These are phyloP conservation scores for Brachionus angularis DNA, from an alignment of 1,140 invertebrate genomes.

Conservation along the genomic window DNA sequence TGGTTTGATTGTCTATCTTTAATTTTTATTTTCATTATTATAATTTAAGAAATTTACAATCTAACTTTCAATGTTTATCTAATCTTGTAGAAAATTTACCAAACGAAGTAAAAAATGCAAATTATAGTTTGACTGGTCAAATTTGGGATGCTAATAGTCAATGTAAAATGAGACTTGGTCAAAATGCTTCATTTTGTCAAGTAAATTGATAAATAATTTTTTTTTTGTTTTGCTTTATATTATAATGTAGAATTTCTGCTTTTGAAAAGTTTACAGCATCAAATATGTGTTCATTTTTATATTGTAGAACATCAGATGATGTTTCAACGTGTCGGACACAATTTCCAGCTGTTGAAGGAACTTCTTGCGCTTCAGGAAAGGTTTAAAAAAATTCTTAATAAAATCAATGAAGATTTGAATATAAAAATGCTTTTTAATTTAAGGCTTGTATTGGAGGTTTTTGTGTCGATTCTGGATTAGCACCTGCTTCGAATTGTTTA, in stretches of 20 bases:
- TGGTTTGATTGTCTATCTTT: too few relatives aligned
- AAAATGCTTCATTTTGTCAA: constrained; percentile 1
- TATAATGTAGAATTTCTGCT: background rate
- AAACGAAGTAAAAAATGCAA: background rate
- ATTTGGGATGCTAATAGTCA: background rate
- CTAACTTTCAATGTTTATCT: background rate
- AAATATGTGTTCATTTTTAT: background rate
- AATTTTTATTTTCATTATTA: too few relatives aligned
- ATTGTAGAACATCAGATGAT: background rate
- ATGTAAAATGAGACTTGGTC: background rate
- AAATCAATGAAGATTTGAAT: too few relatives aligned
- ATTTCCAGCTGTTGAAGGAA: background rate
- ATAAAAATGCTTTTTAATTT: too few relatives aligned
- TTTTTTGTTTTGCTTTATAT: background rate
- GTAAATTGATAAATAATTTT: background rate
- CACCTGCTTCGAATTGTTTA: background rate
- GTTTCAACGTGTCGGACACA: background rate
- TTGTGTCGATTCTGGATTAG: background rate
- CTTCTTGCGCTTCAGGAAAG: constrained; percentile 14
- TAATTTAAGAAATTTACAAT: too few relatives aligned
- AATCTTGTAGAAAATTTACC: background rate
- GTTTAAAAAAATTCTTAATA: background rate
- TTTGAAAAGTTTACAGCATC: background rate
- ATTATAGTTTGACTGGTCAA: constrained; percentile 2
- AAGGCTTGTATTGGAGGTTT: background rate